A percentile compares a stretch with the other conserved stretches of the same genome.
Conservation (phyloP, 2,888 invertebrate species). For the Hartigia nigra region DNA sequence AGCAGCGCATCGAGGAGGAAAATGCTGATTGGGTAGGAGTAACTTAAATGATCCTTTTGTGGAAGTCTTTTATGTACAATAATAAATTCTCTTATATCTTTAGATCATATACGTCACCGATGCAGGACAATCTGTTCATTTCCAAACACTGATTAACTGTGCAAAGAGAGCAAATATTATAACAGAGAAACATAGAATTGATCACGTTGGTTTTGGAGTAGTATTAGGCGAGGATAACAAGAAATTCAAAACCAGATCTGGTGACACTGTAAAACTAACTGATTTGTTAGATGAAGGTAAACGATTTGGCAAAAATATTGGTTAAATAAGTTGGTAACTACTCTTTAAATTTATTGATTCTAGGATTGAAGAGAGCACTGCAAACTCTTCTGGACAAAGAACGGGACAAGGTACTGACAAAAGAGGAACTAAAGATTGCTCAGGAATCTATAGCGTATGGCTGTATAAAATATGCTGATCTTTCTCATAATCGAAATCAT, state of each 20-base stretch:
- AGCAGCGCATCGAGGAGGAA: constrained; percentile 85
- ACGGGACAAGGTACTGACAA: constrained; percentile 83
- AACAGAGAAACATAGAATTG: constrained; percentile 75
- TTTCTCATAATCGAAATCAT: constrained; percentile 90
- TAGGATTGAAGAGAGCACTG: constrained; percentile 78
- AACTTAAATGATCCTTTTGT: background rate
- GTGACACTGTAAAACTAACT: constrained; percentile 89
- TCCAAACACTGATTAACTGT: constrained; percentile 81
- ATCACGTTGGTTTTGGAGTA: constrained; percentile 96
- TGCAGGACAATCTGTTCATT: constrained; percentile 86
- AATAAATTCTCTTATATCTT: constrained; percentile 19
- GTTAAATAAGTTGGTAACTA: background rate
- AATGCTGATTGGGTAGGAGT: constrained; percentile 82
- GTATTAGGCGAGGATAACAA: constrained; percentile 99
- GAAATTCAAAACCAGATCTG: constrained; percentile 98
- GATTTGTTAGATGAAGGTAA: constrained; percentile 90
- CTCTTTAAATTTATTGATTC: constrained; percentile 32
- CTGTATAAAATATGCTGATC: constrained; percentile 98
- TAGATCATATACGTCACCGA: constrained; percentile 80
- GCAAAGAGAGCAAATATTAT: constrained; percentile 83
- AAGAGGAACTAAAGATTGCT: constrained; percentile 83
- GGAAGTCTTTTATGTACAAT: background rate
- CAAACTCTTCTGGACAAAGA: constrained; percentile 90
- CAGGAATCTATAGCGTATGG: constrained; percentile 96
- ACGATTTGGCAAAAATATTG: background rate